Evolutionary conservation across 1,140 invertebrate species (phyloP), one percentile per base, ranked within the genome.

Genomic region (Archivesica marissinica): DNA sequence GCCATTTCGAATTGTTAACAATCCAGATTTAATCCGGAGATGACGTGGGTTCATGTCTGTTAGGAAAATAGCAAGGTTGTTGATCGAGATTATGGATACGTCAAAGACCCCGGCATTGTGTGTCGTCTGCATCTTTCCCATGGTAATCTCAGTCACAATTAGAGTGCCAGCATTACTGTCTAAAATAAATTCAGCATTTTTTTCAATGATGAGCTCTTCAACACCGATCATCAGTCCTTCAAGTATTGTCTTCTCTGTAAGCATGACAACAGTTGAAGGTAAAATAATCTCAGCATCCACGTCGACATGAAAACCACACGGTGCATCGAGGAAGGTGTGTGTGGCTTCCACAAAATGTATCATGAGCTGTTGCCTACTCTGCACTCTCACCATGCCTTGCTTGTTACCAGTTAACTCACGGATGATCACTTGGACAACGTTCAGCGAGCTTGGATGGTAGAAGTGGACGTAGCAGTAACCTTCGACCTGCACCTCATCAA

Each of bases 301-400:
- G 74, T 92, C 89, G 4, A 92, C 87, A 82, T 92, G 90, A 68
- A 92, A 87, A 52, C 91, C 91, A 89, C 90, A 91, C n/a, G 91
- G 91, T 23, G 90, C 77, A 76, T 90, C 89, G 15, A 92, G 81
- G 64, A 91, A 91, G 4, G 91, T 92, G 78, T 92, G 90, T 17
- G 91, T 92, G 0, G 91, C 89, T 35, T 87, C 88, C 23, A 92
- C 90, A 88, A 89, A 91, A 50, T 90, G 59, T 9, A 92, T 87
- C 38, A 86, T 66, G 13, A 92, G 75, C 61, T 89, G 87, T 75
- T 92, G 91, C 25, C 59, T 75, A 41, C 50, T 85, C 72, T 91
- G 89, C 13, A 91, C 87, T 30, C 91, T 70, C 2, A 92, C 83
- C 77, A 90, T 83, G 0, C 91, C 91, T 39, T 90, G 88, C 70